Percentiles rank a stretch among this genome's conserved stretches.
Conservation (phyloP, 2,888 invertebrate species). For the Mycalesis mineus region DNA sequence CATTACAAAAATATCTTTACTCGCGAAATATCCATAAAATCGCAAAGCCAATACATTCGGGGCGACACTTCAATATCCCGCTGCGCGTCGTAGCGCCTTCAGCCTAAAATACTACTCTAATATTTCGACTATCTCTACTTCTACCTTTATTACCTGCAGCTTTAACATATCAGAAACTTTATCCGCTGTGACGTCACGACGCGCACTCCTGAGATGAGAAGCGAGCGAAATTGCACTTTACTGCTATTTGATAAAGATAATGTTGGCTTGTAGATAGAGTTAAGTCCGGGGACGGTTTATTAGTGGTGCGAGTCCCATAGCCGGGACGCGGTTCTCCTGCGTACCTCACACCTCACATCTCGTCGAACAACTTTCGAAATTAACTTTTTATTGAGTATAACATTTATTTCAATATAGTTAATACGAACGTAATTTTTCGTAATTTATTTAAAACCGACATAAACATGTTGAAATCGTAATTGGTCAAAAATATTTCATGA, state of each 20-base stretch:
- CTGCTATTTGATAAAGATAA: background rate
- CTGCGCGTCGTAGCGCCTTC: background rate
- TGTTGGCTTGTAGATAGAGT: background rate
- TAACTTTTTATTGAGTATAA: background rate
- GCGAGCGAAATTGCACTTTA: background rate
- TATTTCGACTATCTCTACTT: background rate
- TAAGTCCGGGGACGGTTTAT: background rate
- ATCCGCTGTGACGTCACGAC: constrained; percentile 2
- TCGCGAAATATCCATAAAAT: constrained; percentile 1
- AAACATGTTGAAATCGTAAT: no score
- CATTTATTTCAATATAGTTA: no score
- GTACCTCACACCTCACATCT: background rate
- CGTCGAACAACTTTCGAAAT: background rate
- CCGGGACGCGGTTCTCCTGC: background rate
- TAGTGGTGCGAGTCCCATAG: background rate
- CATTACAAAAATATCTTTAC: background rate
- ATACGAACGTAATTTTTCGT: no score
- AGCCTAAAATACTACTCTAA: constrained; percentile 7
- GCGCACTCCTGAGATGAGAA: background rate
- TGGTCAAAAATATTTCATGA: no score
- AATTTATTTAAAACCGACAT: no score
- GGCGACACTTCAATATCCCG: constrained; percentile 6
- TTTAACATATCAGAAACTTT: constrained; percentile 5
- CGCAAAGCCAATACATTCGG: constrained; percentile 5
- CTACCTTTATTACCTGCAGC: background rate